Base-by-base conservation (phyloP, 2,888 invertebrate genomes). In the Phortica magna region DNA sequence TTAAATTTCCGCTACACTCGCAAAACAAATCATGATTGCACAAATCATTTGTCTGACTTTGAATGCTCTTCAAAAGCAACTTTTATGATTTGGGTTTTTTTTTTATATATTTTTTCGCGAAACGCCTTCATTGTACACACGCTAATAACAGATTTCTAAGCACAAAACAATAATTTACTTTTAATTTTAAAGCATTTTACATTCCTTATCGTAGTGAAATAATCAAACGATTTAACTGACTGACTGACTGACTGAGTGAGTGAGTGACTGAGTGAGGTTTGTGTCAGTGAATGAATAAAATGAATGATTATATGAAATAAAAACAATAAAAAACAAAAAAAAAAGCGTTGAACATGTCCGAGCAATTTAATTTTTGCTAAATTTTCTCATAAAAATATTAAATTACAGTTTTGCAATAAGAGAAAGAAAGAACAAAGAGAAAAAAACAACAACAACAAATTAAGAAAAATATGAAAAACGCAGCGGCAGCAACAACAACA, bases 311-410 rank as follows among this genome's bases (percentile, higher is more conserved):
- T 12, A 48, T 14, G 48, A 48, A 48, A 14, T 7, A 48, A 48
- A 79, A 75, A 81, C 53, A 17, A 74, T n/a, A 72, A 59, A 65
- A 7, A 14, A 7, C 4, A 31, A 39, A 65, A 65, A 39, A 65
- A 22, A 65, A 31, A 3, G 48, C 48, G 48, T 6, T 48, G 48
- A 70, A 77, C 87, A 86, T 83, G 84, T 85, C 83, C 80, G 78
- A 75, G 80, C 87, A 88, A 88, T 88, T 88, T 88, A 82, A 82
- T 82, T 85, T 88, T 88, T 82, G 88, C 79, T 88, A 88, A 88
- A 79, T 88, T 88, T 86, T 88, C 88, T 88, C 85, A 88, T 88
- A 88, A 88, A 88, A 87, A 88, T 88, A 83, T 82, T 71, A 88
- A 88, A 88, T 88, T 84, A 85, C 84, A 88, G 88, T 76, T 84